phyloP scores from a whole-genome alignment of 1,140 invertebrate species.

The Bombus consobrinus region DNA sequence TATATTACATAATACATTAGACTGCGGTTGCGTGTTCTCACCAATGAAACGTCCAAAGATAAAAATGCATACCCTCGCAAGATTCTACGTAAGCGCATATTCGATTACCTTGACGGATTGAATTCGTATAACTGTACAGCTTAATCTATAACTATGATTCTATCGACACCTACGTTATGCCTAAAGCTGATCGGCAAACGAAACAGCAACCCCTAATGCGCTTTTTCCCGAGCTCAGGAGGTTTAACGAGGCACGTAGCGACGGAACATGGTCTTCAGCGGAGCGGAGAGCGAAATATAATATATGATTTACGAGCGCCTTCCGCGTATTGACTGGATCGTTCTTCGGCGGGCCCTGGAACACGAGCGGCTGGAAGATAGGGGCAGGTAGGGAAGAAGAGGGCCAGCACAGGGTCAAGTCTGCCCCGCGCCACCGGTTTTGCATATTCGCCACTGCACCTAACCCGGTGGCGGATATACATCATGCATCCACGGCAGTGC shows the following conservation, averaged over 20 bases:
- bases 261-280: not conserved
- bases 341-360: conserved; percentile 41
- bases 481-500: conserved; percentile 72
- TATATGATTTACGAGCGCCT: conserved; percentile 71
- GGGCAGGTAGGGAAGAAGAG: conserved; percentile 16
- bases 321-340: conserved; percentile 64
- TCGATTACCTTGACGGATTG: too few relatives aligned
- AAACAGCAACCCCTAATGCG: not conserved
- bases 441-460: conserved; percentile 76
- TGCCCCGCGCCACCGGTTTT: conserved; percentile 73
- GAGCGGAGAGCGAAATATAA: conserved; percentile 56
- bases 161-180: not conserved
- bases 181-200: too few relatives aligned
- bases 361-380: conserved; percentile 23
- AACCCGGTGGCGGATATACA: conserved; percentile 79
- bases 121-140: too few relatives aligned
- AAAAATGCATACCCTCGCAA: too few relatives aligned
- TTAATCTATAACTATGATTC: not conserved
- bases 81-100: too few relatives aligned
- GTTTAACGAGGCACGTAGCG: conserved; percentile 57
- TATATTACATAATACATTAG: not conserved
- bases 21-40: not conserved
- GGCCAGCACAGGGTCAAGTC: conserved; percentile 48
- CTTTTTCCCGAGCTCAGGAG: not conserved
- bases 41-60: too few relatives aligned